Evolutionary conservation across 2,888 invertebrate species (phyloP).

Genomic region (Thyatira batis): DNA sequence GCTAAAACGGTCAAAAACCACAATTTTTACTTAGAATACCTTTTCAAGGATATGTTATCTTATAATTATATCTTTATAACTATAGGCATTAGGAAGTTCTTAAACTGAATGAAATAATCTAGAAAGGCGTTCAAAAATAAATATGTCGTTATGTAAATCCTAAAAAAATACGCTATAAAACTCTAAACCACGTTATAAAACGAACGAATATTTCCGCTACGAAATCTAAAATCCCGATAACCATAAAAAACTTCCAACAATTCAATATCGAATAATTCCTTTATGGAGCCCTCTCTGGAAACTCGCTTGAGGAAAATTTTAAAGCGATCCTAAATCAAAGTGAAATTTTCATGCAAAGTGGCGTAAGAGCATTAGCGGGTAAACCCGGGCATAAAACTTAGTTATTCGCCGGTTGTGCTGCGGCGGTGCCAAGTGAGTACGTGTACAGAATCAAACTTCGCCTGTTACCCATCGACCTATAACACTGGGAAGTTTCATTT

Average conservation of each 20-base stretch:
- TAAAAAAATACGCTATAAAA: too few species aligned
- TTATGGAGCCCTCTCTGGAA: background rate
- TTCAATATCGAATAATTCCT: background rate
- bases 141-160: too few species aligned
- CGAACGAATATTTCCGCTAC: too few species aligned
- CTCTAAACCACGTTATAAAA: too few species aligned
- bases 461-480: background rate
- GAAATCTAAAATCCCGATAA: too few species aligned
- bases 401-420: constrained; percentile 25
- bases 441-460: constrained; percentile 29
- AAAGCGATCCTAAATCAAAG: constrained; percentile 26
- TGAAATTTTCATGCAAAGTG: constrained; percentile 22
- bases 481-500: constrained; percentile 7
- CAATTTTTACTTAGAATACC: too few species aligned
- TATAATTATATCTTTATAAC: too few species aligned
- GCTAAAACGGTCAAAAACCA: too few species aligned
- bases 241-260: background rate
- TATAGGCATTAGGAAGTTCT: too few species aligned
- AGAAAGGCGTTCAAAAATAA: too few species aligned
- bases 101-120: too few species aligned
- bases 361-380: constrained; percentile 31
- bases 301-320: background rate
- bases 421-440: constrained; percentile 30
- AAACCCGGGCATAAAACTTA: constrained; percentile 40
- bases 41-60: too few species aligned